phyloP scores from a whole-genome alignment of 2,888 invertebrate genomes.

The Acanthosoma haemorrhoidale region DNA sequence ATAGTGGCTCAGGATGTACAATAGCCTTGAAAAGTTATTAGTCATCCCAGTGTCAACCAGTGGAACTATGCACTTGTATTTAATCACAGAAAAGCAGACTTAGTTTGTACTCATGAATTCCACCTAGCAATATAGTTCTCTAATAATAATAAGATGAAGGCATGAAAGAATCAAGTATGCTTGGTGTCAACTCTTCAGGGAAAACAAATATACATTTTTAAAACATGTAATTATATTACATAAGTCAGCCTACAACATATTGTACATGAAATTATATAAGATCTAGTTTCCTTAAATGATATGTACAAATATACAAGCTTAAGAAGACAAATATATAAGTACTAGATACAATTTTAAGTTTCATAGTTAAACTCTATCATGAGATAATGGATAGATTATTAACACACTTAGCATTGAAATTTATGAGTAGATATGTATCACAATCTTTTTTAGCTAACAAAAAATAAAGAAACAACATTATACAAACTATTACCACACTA shows the following conservation, averaged over 20 bases:
- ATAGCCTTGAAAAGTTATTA: no score
- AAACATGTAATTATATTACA: not conserved
- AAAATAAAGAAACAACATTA: conserved; percentile 2
- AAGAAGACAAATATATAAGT: conserved; percentile 20
- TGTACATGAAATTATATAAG: conserved; percentile 6
- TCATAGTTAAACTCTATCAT: not conserved
- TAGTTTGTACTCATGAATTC: no score
- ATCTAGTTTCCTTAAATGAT: not conserved
- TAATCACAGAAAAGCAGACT: no score
- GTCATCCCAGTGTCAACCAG: no score
- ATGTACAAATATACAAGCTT: conserved; percentile 23
- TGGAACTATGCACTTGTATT: no score
- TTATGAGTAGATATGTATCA: not conserved
- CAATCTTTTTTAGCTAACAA: not conserved
- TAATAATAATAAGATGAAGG: no score
- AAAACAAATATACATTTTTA: no score
- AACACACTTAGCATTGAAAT: not conserved
- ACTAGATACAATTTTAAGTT: conserved; percentile 9
- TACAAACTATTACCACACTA: not conserved
- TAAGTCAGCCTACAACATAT: not conserved
- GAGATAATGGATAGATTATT: not conserved
- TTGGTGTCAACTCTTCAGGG: no score
- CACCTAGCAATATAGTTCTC: no score
- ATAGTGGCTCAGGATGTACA: no score
- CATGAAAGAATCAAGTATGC: no score